A percentile compares a stretch with the other conserved stretches of the same genome.
phyloP scores from a whole-genome alignment of 2,797 vertebrate genomes.

The Petrocephalus sullivani region DNA sequence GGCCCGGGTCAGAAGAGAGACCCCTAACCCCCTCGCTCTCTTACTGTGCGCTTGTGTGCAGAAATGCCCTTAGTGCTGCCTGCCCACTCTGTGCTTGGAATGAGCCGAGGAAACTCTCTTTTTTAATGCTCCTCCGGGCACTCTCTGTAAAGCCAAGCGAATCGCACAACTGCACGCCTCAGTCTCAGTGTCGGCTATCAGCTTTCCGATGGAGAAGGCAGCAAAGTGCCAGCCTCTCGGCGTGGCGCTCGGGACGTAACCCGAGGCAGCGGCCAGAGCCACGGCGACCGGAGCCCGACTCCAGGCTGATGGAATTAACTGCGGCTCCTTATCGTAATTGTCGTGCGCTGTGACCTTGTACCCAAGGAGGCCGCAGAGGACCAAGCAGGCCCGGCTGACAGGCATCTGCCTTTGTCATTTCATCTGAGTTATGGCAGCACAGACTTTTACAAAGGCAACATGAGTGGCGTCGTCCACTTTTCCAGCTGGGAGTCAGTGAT shows the following conservation, averaged over 20 bases:
- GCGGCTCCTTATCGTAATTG: constrained; percentile 23
- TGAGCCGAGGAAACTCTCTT: neutral
- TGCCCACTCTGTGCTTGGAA: neutral
- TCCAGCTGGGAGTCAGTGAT: constrained; percentile 63
- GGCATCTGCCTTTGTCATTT: constrained; percentile 49
- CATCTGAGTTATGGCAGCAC: constrained; percentile 61
- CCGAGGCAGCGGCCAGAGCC: neutral
- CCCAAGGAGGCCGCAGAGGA: neutral
- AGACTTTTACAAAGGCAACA: constrained; percentile 40
- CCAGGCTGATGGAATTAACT: neutral
- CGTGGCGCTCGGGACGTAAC: neutral
- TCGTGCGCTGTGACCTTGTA: constrained; percentile 22
- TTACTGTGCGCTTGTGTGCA: neutral
- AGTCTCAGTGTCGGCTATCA: neutral
- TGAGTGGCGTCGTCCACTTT: constrained; percentile 42
- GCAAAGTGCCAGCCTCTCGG: neutral
- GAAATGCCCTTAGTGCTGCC: neutral
- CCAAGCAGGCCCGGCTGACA: neutral
- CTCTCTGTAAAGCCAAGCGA: constrained; percentile 19
- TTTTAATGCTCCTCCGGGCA: constrained; percentile 21
- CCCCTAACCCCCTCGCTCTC: neutral
- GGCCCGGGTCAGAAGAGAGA: neutral
- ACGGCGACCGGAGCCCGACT: neutral
- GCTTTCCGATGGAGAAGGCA: neutral
- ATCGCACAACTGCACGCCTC: neutral